Conservation (phyloP, 2,888 invertebrate genomes). For the Stenchaetothrips biformis region DNA sequence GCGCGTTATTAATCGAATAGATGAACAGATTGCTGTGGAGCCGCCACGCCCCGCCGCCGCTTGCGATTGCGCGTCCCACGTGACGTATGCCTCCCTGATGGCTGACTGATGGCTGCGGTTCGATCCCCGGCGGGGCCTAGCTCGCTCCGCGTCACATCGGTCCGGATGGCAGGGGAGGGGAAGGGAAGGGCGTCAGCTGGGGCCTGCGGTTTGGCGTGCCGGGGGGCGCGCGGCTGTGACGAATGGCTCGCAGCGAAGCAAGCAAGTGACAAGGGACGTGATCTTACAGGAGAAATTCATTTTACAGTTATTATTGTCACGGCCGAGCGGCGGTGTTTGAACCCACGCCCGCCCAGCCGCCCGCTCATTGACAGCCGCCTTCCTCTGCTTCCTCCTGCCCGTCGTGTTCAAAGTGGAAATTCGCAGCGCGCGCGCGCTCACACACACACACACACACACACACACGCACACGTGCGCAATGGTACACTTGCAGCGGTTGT, state of each 20-base stretch:
- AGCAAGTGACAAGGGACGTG: no score
- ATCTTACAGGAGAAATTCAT: no score
- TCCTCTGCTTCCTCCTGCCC: background rate
- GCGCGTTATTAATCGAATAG: constrained; percentile 23
- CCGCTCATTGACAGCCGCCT: background rate
- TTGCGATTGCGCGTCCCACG: constrained; percentile 1
- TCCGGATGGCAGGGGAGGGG: background rate
- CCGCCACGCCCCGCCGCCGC: background rate
- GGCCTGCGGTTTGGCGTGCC: background rate
- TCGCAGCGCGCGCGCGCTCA: background rate
- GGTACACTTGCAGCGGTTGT: background rate
- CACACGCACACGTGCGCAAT: background rate
- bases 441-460: no score
- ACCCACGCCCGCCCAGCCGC: background rate
- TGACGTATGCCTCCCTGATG: constrained; percentile 19
- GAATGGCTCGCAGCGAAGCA: background rate
- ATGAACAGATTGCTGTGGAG: constrained; percentile 9
- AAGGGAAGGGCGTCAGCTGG: background rate
- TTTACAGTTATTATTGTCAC: no score
- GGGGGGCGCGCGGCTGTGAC: background rate
- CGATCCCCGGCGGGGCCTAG: constrained; percentile 8
- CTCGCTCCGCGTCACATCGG: background rate
- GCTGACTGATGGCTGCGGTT: constrained; percentile 15
- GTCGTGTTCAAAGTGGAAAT: no score
- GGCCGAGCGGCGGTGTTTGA: background rate